Conservation (phyloP, 2,797 vertebrate genomes). For the Sylvilagus floridanus region DNA sequence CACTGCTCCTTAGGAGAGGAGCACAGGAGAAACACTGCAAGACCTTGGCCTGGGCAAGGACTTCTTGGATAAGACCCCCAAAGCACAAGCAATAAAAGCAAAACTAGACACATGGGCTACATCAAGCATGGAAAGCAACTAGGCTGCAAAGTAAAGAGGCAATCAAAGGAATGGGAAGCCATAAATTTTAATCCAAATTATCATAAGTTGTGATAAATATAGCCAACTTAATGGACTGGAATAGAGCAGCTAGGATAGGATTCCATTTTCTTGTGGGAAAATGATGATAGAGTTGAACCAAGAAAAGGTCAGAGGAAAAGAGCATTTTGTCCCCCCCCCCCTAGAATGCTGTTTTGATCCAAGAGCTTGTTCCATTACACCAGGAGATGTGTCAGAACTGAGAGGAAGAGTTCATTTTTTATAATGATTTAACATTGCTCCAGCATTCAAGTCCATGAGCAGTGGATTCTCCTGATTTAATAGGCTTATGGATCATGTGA, state of each 20-base stretch:
- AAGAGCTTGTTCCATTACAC: not conserved
- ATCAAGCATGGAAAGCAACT: too few species aligned
- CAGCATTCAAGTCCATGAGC: not conserved
- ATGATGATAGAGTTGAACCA: not conserved
- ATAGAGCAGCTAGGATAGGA: not conserved
- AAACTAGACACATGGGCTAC: too few species aligned
- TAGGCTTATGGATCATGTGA: not conserved
- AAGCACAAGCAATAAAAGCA: too few species aligned
- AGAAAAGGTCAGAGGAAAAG: not conserved
- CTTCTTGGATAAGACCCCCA: too few species aligned
- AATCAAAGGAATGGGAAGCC: too few species aligned
- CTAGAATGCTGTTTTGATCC: not conserved
- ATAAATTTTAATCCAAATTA: not conserved
- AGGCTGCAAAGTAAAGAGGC: too few species aligned
- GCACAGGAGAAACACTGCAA: too few species aligned
- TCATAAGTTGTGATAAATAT: not conserved
- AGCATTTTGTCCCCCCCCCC: not conserved
- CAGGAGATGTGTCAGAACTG: not conserved
- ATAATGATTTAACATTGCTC: not conserved
- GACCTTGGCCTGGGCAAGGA: too few species aligned
- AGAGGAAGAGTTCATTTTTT: not conserved
- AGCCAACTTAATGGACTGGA: not conserved
- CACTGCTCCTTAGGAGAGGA: too few species aligned
- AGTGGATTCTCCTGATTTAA: not conserved
- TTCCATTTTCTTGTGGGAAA: not conserved